Evolutionary conservation across 2,797 vertebrate species (phyloP).

Genomic region (Acomys russatus): DNA sequence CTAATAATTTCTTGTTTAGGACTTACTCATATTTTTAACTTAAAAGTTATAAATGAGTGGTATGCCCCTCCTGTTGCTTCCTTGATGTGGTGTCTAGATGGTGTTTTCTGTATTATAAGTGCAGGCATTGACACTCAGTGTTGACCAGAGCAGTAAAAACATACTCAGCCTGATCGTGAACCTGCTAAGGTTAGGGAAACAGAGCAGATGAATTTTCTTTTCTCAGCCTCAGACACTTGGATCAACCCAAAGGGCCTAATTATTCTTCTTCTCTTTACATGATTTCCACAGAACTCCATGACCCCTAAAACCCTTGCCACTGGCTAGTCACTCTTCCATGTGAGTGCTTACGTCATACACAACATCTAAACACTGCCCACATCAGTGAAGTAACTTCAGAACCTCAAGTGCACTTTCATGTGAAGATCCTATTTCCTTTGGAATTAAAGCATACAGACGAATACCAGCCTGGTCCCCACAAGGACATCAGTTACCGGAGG

Average conservation of each 20-base stretch:
- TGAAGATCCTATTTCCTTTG: background rate
- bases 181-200: background rate
- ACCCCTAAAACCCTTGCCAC: background rate
- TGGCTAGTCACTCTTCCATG: background rate
- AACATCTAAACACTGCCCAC: background rate
- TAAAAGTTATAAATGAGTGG: background rate
- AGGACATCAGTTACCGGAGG: background rate
- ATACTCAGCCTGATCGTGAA: background rate
- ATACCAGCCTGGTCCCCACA: background rate
- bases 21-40: background rate
- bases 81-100: background rate
- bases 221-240: background rate
- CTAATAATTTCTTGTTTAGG: background rate
- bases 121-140: background rate
- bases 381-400: background rate
- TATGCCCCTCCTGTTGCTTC: slow-evolving; percentile 23
- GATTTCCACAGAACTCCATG: background rate
- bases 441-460: background rate
- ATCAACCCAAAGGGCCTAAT: background rate
- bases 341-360: background rate
- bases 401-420: background rate
- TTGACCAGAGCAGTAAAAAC: background rate
- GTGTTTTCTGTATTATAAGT: slow-evolving; percentile 9
- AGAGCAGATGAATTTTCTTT: background rate
- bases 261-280: background rate